Conservation (phyloP, 2,888 invertebrate genomes). For the Bhutanitis thaidina region DNA sequence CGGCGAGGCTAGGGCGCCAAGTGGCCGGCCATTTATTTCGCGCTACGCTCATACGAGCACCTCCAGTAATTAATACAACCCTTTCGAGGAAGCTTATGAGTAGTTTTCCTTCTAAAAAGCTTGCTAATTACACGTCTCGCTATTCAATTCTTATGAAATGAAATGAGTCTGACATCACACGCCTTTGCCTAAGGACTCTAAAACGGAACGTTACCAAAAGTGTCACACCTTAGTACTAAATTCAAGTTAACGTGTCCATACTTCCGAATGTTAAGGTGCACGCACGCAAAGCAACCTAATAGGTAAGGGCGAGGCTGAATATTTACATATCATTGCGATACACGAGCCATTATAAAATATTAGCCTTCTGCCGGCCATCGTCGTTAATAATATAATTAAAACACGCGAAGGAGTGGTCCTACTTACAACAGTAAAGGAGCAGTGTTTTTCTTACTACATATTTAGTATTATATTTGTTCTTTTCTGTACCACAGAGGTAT, state of each 20-base stretch:
- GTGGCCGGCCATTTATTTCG: slow-evolving; percentile 74
- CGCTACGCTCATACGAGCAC: slow-evolving; percentile 62
- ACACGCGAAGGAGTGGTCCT: slow-evolving; percentile 72
- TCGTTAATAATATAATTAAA: slow-evolving; percentile 80
- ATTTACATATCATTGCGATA: slow-evolving; percentile 80
- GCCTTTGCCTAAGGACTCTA: slow-evolving; percentile 8
- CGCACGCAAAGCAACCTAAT: slow-evolving; percentile 68
- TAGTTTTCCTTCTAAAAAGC: slow-evolving; percentile 73
- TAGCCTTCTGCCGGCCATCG: slow-evolving; percentile 69
- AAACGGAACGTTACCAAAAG: slow-evolving; percentile 37
- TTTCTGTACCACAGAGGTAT: no score
- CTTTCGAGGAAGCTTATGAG: slow-evolving; percentile 77
- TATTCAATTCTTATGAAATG: slow-evolving; percentile 41
- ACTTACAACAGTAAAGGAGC: slow-evolving; percentile 50
- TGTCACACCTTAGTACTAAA: slow-evolving; percentile 64
- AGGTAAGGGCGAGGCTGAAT: slow-evolving; percentile 65
- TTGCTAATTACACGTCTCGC: slow-evolving; percentile 69
- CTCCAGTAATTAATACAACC: slow-evolving; percentile 76
- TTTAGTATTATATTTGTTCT: no score
- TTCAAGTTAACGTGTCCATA: slow-evolving; percentile 65
- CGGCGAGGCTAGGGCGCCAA: slow-evolving; percentile 69
- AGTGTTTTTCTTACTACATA: not conserved
- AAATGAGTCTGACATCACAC: slow-evolving; percentile 20
- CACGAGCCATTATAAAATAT: slow-evolving; percentile 74
- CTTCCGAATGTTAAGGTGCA: slow-evolving; percentile 69